These are phyloP conservation scores for Oophaga pumilio DNA, from an alignment of 2,113 vertebrate species.

Conservation along the genomic window DNA sequence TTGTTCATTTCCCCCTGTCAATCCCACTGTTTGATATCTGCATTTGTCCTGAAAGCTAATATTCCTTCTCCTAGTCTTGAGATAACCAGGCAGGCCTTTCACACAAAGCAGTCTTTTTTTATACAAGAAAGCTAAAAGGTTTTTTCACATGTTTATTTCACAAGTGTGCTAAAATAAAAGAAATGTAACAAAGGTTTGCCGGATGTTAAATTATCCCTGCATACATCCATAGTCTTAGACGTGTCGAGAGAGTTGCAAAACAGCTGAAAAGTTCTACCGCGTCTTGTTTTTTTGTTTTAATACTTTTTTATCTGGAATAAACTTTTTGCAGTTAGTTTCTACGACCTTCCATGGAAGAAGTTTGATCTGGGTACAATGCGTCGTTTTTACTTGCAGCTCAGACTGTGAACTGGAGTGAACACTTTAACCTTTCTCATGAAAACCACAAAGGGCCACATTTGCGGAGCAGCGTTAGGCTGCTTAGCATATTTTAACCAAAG, in stretches of 20 bases:
- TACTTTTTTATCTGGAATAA: not conserved
- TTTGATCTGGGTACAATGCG: constrained; percentile 2
- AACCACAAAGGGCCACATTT: constrained; percentile 47
- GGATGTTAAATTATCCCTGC: constrained; percentile 16
- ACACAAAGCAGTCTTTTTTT: not conserved
- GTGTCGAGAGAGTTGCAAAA: not conserved
- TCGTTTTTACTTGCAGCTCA: constrained; percentile 23
- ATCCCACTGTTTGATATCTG: not conserved
- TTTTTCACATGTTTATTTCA: constrained; percentile 23
- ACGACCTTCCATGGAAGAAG: constrained; percentile 5
- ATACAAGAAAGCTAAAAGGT: not conserved
- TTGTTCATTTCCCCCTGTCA: constrained; percentile 10
- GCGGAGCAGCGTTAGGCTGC: constrained; percentile 37
- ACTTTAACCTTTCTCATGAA: constrained; percentile 56
- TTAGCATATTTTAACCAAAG: constrained; percentile 53
- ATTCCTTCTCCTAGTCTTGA: not conserved
- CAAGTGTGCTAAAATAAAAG: constrained; percentile 24
- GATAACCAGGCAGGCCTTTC: not conserved
- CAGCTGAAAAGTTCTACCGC: not conserved
- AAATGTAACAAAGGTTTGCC: not conserved
- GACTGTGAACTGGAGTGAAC: constrained; percentile 42
- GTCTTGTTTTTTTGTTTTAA: not conserved
- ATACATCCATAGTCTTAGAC: not conserved
- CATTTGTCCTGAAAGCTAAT: not conserved
- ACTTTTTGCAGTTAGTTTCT: not conserved